Evolutionary conservation across 2,797 vertebrate genomes (phyloP).

Genomic region (Lutjanus campechanus): DNA sequence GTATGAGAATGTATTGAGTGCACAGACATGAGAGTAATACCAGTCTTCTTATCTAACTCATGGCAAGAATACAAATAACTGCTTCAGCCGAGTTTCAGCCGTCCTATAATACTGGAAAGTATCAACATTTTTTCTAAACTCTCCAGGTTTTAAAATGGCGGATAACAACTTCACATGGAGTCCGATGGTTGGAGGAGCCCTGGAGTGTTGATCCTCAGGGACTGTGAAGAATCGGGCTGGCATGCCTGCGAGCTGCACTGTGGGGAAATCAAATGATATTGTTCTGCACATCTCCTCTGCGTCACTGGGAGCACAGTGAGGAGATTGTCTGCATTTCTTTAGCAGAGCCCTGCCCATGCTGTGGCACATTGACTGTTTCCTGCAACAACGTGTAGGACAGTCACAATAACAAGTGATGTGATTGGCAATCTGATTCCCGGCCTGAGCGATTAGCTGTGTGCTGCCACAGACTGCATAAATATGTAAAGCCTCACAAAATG

Average conservation of each 20-base stretch:
- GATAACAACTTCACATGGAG: constrained; percentile 40
- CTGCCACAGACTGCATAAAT: constrained; percentile 35
- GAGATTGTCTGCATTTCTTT: constrained; percentile 43
- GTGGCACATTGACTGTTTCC: constrained; percentile 31
- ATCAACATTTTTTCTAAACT: constrained; percentile 7
- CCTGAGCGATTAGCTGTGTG: constrained; percentile 41
- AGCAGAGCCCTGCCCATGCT: constrained; percentile 1
- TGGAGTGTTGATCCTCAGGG: constrained; percentile 47
- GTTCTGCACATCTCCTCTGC: constrained; percentile 61
- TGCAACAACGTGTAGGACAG: constrained; percentile 23
- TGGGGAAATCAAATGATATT: constrained; percentile 70
- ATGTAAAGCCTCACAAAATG: constrained; percentile 57
- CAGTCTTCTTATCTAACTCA: background rate
- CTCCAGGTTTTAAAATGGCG: constrained; percentile 31
- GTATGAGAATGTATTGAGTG: too few relatives aligned
- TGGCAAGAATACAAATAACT: background rate
- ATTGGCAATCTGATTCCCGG: constrained; percentile 62
- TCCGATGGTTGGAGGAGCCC: constrained; percentile 40
- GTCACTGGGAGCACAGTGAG: constrained; percentile 39
- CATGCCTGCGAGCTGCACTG: constrained; percentile 51
- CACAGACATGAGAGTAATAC: background rate
- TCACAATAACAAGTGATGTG: constrained; percentile 47
- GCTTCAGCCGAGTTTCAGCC: background rate
- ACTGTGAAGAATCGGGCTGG: constrained; percentile 58
- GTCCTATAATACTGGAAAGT: constrained; percentile 4